phyloP scores from a whole-genome alignment of 2,797 vertebrate species.

The Rhinophrynus dorsalis region DNA sequence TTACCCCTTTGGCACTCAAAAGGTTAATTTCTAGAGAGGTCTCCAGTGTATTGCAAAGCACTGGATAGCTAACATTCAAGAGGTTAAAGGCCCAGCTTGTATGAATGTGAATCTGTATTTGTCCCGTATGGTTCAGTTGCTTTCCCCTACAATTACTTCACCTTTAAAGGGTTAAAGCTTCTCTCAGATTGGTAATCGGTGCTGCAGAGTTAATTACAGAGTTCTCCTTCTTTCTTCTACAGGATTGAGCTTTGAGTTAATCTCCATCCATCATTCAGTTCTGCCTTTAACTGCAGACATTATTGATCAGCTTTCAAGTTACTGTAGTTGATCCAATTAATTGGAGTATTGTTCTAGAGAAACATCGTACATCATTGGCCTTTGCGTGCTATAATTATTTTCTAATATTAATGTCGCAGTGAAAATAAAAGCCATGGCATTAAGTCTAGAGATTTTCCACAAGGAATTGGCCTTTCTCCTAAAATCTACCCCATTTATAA shows the following conservation, averaged over 20 bases:
- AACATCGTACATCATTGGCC: not conserved
- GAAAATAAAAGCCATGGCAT: not conserved
- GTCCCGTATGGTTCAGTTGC: no score
- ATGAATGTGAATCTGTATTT: no score
- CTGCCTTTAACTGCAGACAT: constrained; percentile 12
- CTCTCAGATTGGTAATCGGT: not conserved
- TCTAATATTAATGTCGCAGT: not conserved
- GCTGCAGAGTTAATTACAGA: constrained; percentile 9
- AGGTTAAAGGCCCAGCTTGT: no score
- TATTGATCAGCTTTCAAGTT: constrained; percentile 25
- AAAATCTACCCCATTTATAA: no score
- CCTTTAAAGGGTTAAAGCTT: no score
- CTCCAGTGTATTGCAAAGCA: no score
- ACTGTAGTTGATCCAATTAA: constrained; percentile 17
- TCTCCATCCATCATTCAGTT: constrained; percentile 19
- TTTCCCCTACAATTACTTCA: no score
- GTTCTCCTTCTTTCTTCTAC: not conserved
- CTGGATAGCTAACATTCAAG: no score
- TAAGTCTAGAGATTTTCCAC: no score
- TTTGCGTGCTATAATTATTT: not conserved
- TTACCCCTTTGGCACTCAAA: no score
- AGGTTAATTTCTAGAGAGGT: no score
- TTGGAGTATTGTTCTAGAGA: not conserved
- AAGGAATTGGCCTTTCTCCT: no score
- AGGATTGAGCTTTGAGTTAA: constrained; percentile 4